Percentiles rank a stretch among this genome's conserved stretches.
Conservation (phyloP, 23 tunicate species). For the Ascidia mentula region DNA sequence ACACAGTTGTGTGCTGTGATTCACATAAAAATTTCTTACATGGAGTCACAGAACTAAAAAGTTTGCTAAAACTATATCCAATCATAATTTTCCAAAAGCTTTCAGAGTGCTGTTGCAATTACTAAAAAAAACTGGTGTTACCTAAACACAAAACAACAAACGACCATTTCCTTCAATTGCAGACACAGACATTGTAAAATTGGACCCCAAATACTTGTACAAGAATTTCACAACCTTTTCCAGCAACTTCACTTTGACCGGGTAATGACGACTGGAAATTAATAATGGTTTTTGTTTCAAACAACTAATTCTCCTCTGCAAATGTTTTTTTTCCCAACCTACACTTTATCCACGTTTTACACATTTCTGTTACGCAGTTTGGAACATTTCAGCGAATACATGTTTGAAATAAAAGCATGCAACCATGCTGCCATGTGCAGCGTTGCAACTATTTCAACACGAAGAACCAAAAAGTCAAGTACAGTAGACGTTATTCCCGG, state of each 20-base stretch:
- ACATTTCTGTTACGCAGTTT: constrained; percentile 49
- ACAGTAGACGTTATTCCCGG: constrained; percentile 34
- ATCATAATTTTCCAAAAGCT: no score
- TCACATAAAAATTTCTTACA: no score
- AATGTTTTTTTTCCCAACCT: not conserved
- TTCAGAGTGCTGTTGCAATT: no score
- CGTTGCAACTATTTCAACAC: constrained; percentile 20
- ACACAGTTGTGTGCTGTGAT: no score
- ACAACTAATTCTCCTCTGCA: not conserved
- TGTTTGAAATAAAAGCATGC: constrained; percentile 57
- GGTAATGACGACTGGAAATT: not conserved
- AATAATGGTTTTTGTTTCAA: not conserved
- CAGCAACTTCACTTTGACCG: not conserved
- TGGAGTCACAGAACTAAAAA: no score
- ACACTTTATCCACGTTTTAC: not conserved
- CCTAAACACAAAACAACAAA: no score
- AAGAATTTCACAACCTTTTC: not conserved
- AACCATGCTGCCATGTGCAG: constrained; percentile 60
- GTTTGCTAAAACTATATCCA: no score
- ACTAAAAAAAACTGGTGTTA: no score
- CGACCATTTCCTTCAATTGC: no score
- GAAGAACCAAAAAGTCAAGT: constrained; percentile 35
- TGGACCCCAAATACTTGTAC: not conserved
- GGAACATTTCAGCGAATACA: constrained; percentile 65
- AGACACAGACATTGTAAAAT: not conserved